A percentile compares a stretch with the other conserved stretches of the same genome.
phyloP scores from a whole-genome alignment of 53 echinoderm and acorn worm species.

The Actinopyga echinites region DNA sequence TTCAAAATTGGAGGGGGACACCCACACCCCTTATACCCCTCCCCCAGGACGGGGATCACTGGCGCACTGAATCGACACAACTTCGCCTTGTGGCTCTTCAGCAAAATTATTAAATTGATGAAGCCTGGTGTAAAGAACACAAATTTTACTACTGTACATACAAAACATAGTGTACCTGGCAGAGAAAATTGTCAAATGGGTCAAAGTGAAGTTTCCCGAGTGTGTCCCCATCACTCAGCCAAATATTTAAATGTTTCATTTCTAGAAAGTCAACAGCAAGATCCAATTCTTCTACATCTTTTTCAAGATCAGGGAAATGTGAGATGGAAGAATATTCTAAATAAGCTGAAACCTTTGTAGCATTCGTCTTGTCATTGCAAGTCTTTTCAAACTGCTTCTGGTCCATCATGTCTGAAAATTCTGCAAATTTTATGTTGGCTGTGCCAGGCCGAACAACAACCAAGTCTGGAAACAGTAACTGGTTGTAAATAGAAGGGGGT shows the following conservation, averaged over 20 bases:
- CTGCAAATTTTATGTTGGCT: slow-evolving; percentile 78
- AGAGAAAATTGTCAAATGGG: slow-evolving; percentile 89
- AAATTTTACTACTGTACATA: no score
- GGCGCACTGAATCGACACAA: no score
- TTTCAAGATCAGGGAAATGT: slow-evolving; percentile 76
- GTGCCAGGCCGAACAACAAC: slow-evolving; percentile 90
- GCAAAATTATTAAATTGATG: no score
- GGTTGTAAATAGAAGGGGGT: slow-evolving; percentile 50
- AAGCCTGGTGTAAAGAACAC: no score
- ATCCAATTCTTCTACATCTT: slow-evolving; percentile 67
- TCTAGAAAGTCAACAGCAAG: slow-evolving; percentile 55
- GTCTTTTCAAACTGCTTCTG: slow-evolving; percentile 1
- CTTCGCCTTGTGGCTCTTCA: no score
- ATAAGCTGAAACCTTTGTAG: slow-evolving; percentile 71
- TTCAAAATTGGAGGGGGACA: no score
- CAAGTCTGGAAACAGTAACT: slow-evolving; percentile 72
- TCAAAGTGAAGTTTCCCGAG: slow-evolving; percentile 96
- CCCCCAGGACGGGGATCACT: no score
- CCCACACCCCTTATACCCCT: no score
- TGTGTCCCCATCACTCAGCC: slow-evolving; percentile 95
- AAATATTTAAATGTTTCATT: slow-evolving; percentile 77
- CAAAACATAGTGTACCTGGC: slow-evolving; percentile 61
- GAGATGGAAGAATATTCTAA: slow-evolving; percentile 89
- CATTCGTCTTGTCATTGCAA: background rate
- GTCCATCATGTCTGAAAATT: slow-evolving; percentile 74